phyloP scores from a whole-genome alignment of 2,888 invertebrate genomes.

The Cheilosia pagana region DNA sequence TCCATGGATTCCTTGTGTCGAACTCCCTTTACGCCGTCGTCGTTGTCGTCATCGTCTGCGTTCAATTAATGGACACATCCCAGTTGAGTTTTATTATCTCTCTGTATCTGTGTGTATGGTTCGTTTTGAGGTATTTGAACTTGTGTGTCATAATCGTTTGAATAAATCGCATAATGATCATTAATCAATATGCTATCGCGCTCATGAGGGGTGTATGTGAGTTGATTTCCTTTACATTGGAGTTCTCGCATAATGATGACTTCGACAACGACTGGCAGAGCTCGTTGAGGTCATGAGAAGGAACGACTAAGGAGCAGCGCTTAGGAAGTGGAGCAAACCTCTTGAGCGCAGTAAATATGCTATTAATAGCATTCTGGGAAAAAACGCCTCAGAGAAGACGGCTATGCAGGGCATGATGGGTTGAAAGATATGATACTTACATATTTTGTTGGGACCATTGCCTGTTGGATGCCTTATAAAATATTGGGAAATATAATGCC shows the following conservation, averaged over 20 bases:
- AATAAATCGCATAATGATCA: conserved; percentile 74
- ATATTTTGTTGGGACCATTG: too few species aligned
- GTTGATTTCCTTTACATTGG: conserved; percentile 50
- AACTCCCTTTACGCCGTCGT: not conserved
- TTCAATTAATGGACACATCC: conserved; percentile 56
- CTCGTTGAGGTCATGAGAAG: conserved; percentile 59
- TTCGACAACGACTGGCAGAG: conserved; percentile 29
- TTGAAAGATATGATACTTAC: too few species aligned
- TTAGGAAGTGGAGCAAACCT: conserved; percentile 33
- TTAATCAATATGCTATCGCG: conserved; percentile 67
- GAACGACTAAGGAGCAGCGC: conserved; percentile 23
- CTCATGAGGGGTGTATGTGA: conserved; percentile 42
- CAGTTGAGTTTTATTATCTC: conserved; percentile 30
- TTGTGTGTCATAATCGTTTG: conserved; percentile 74
- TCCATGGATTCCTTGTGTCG: conserved; percentile 10
- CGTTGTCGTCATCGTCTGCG: conserved; percentile 1
- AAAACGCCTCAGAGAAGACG: not conserved
- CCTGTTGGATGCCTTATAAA: too few species aligned
- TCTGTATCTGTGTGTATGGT: conserved; percentile 18
- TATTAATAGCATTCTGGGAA: conserved; percentile 16
- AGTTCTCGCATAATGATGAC: conserved; percentile 62
- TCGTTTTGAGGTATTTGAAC: conserved; percentile 60
- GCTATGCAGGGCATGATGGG: too few species aligned
- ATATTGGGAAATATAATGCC: too few species aligned
- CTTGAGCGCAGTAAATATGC: conserved; percentile 1